Base-by-base conservation (phyloP, 1,140 invertebrate species). In the roundworm (Caenorhabditis elegans) region DNA sequence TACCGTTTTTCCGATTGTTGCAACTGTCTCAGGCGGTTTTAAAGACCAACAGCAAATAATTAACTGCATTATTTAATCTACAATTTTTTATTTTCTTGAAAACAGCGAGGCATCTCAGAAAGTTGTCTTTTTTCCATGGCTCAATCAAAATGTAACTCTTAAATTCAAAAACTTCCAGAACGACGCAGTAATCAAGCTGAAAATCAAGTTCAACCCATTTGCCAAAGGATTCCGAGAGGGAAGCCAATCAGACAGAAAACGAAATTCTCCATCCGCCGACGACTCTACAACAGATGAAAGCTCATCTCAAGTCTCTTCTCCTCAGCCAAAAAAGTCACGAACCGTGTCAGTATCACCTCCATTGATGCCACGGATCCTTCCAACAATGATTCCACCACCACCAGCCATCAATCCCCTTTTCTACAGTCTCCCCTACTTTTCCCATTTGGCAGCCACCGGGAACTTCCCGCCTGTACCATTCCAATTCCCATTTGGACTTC, bases 191-290 rank as follows among this genome's bases (percentile, higher is more conserved):
- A 70, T 70, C 31, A 70, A 70, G 34, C 34, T 70, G 2, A 70
- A 70, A n/a, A 39, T 70, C 22, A 8, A 70, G 39, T 43, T 17
- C 34, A 70, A 70, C 28, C 60, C 60, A 39, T 70, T 70, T 22
- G 60, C 60, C 1, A 70, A 70, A 39, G 60, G 60, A 39, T 70
- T 70, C 19, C 26, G 60, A 70, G 60, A 70, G 39, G 60, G 60
- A 70, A 39, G 60, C 22, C 60, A 70, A 39, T 24, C 24, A 13
- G 34, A 70, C 3, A 17, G 60, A 1, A 70, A 70, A 22, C 36
- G 60, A 39, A 39, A 13, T 24, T 39, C 60, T 24, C 60, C 60
- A 6, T 70, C 60, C 11, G 19, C 60, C 22, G 60, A 70, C 28
- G 60, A 70, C 17, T 70, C 60, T 0, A 70, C 60, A 13, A 22